phyloP scores from a whole-genome alignment of 1,140 invertebrate species.

The Luehdorfia chinensis region DNA sequence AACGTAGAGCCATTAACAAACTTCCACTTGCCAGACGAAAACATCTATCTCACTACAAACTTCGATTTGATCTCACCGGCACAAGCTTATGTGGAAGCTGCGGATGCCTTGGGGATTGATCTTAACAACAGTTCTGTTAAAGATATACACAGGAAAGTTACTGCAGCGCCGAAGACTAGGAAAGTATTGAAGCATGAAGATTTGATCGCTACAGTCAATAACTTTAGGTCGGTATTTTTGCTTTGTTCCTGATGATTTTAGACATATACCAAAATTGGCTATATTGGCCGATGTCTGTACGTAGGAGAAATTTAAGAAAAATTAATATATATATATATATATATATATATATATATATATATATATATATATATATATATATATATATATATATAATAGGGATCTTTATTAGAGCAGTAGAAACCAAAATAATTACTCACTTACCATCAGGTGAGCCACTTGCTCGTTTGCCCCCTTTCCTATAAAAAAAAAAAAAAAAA shows the following conservation, averaged over 20 bases:
- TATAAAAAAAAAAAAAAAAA: no score
- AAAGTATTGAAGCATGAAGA: conserved; percentile 47
- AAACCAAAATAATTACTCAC: no score
- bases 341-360: no score
- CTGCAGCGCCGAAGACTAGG: conserved; percentile 8
- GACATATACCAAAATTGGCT: no score
- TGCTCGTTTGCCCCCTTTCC: no score
- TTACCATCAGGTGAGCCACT: no score
- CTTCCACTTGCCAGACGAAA: conserved; percentile 86
- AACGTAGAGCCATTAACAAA: conserved; percentile 75
- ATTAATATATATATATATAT: no score
- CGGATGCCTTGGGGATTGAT: conserved; percentile 43
- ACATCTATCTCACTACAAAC: conserved; percentile 90
- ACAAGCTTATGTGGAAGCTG: conserved; percentile 40
- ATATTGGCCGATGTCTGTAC: no score
- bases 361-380: no score
- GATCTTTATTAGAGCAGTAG: no score
- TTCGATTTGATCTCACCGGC: conserved; percentile 81
- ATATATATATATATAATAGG: no score
- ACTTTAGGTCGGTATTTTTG: conserved; percentile 47
- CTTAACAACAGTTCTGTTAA: conserved; percentile 37
- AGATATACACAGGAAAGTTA: conserved; percentile 48
- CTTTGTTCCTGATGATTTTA: background rate
- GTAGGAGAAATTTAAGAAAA: no score
- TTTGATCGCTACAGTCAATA: conserved; percentile 59